These are phyloP conservation scores for Eustalomyia histrio DNA, from an alignment of 2,888 invertebrate genomes.

Conservation along the genomic window DNA sequence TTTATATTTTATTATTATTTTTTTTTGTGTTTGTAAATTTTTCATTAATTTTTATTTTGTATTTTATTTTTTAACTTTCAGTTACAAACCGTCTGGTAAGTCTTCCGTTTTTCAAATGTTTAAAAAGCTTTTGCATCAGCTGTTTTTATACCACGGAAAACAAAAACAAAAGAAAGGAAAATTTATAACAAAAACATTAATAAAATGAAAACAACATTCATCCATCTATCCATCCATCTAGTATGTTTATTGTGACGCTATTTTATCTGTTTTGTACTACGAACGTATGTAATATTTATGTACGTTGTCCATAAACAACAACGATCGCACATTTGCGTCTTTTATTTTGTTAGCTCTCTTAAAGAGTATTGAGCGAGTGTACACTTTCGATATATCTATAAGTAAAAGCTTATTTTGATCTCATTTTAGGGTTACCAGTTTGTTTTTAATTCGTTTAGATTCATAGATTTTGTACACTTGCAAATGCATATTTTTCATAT, in stretches of 20 bases:
- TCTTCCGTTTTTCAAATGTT: conserved; percentile 79
- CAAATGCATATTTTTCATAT: too few relatives aligned
- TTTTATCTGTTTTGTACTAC: conserved; percentile 34
- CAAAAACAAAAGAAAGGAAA: conserved; percentile 68
- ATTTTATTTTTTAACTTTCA: conserved; percentile 51
- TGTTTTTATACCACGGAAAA: conserved; percentile 78
- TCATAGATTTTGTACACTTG: too few relatives aligned
- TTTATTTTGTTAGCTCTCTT: conserved; percentile 12
- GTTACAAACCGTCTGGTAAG: conserved; percentile 70
- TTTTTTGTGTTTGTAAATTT: conserved; percentile 53
- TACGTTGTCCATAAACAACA: conserved; percentile 15
- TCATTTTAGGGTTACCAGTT: not conserved
- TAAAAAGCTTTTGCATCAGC: conserved; percentile 77
- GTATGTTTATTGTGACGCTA: conserved; percentile 48
- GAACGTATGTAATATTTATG: not conserved
- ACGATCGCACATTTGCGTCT: conserved; percentile 53
- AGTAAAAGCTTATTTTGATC: not conserved
- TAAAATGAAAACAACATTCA: conserved; percentile 30
- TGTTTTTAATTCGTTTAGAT: not conserved
- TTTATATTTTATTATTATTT: too few relatives aligned
- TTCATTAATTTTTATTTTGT: conserved; percentile 48
- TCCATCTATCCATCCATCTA: conserved; percentile 13
- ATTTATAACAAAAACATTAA: conserved; percentile 61
- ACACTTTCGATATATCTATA: not conserved
- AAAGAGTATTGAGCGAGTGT: not conserved